These are phyloP conservation scores for Papilio elwesi DNA, from an alignment of 2,888 invertebrate genomes.

Conservation along the genomic window DNA sequence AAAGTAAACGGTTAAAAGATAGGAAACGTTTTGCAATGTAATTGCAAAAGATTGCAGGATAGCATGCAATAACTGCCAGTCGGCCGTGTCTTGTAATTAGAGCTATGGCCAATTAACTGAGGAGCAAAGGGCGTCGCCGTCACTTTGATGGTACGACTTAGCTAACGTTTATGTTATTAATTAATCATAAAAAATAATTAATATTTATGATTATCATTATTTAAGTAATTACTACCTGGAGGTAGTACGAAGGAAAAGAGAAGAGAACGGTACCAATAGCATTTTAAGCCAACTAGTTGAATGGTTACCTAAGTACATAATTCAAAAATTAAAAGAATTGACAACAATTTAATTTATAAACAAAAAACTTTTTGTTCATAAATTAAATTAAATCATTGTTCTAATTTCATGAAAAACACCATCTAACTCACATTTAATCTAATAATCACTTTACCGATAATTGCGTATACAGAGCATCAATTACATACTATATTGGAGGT, in stretches of 20 bases:
- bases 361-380: no score
- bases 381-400: no score
- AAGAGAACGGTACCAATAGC: no score
- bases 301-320: no score
- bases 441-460: not conserved
- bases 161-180: not conserved
- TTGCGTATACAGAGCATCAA: not conserved
- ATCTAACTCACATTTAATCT: not conserved
- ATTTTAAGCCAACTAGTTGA: no score
- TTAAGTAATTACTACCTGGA: no score
- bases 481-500: slow-evolving; percentile 24
- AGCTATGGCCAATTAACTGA: slow-evolving; percentile 1
- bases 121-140: slow-evolving; percentile 13
- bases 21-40: slow-evolving; percentile 20
- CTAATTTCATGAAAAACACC: no score
- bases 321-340: no score
- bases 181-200: not conserved
- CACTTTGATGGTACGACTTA: not conserved
- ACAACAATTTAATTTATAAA: no score
- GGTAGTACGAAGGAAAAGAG: no score
- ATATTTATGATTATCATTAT: not conserved
- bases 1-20: not conserved
- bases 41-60: slow-evolving; percentile 17
- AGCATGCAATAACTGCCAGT: not conserved
- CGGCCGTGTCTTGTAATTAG: slow-evolving; percentile 11